These are phyloP conservation scores for Nibea coibor DNA, from an alignment of 2,113 vertebrate species.

Conservation along the genomic window DNA sequence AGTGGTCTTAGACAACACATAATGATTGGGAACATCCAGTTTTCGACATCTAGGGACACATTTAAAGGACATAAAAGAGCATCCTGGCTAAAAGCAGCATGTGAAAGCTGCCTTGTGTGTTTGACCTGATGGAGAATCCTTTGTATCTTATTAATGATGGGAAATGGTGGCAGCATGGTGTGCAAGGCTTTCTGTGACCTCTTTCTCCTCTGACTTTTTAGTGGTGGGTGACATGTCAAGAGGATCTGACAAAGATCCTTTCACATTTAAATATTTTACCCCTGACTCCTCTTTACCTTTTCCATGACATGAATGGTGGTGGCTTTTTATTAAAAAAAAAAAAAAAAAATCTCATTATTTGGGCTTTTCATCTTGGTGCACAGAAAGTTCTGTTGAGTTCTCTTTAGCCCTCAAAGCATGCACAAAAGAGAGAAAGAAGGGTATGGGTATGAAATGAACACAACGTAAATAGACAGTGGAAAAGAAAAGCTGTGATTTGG, in stretches of 20 bases:
- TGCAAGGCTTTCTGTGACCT: slow-evolving; percentile 11
- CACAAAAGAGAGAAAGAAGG: background rate
- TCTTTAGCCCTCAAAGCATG: background rate
- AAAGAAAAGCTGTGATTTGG: slow-evolving; percentile 8
- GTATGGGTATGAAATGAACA: background rate
- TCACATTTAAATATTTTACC: slow-evolving; percentile 64
- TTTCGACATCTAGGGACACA: slow-evolving; percentile 33
- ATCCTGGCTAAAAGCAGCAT: slow-evolving; percentile 6
- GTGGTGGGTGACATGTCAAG: slow-evolving; percentile 38
- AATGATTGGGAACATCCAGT: slow-evolving; percentile 10
- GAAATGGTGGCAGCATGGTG: slow-evolving; percentile 36
- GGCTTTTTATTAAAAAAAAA: background rate
- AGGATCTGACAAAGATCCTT: slow-evolving; percentile 54
- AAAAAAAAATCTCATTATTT: slow-evolving; percentile 12
- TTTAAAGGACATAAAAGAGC: slow-evolving; percentile 5
- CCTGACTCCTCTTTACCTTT: slow-evolving; percentile 45
- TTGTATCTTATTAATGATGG: slow-evolving; percentile 15
- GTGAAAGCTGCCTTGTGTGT: slow-evolving; percentile 14
- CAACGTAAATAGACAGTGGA: background rate
- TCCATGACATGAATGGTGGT: slow-evolving; percentile 34
- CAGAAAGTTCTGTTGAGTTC: slow-evolving; percentile 22
- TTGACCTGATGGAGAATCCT: slow-evolving; percentile 31
- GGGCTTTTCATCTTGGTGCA: background rate
- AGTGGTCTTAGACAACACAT: slow-evolving; percentile 4
- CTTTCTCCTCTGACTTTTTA: slow-evolving; percentile 12